Evolutionary conservation across 2,888 invertebrate genomes (phyloP).

Genomic region (Marasmarcha lunaedactyla): DNA sequence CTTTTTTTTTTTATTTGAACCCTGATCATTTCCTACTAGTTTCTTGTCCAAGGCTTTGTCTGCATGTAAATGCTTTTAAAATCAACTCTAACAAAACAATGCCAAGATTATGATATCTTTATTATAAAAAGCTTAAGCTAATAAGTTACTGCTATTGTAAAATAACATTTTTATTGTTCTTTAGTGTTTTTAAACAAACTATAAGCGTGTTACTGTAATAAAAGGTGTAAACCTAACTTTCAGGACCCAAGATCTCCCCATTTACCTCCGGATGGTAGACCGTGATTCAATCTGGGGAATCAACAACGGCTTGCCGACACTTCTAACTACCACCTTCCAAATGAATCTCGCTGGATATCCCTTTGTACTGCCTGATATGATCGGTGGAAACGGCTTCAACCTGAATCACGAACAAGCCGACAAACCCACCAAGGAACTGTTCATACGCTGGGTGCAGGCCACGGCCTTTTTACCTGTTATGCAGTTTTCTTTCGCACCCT

Average conservation of each 20-base stretch:
- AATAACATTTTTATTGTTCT: too few species aligned
- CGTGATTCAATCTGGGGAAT: constrained; percentile 78
- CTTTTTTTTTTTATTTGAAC: too few species aligned
- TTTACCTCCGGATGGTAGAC: constrained; percentile 84
- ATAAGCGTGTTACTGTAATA: too few species aligned
- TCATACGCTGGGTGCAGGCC: constrained; percentile 83
- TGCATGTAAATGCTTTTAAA: too few species aligned
- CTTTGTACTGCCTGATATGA: constrained; percentile 84
- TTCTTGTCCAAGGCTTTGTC: too few species aligned
- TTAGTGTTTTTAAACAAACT: too few species aligned
- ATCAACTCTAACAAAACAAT: too few species aligned
- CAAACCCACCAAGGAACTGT: constrained; percentile 72
- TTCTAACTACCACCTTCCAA: constrained; percentile 79
- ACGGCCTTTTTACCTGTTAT: constrained; percentile 82
- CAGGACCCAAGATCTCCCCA: constrained; percentile 76
- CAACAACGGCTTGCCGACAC: constrained; percentile 77
- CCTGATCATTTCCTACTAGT: too few species aligned
- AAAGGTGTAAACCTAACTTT: too few species aligned
- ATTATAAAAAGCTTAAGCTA: too few species aligned
- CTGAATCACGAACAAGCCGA: constrained; percentile 50
- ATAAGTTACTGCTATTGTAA: too few species aligned
- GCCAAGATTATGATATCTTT: too few species aligned
- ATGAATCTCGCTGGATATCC: constrained; percentile 76
- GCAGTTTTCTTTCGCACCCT: constrained; percentile 85
- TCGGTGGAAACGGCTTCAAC: constrained; percentile 76